Evolutionary conservation across 2,888 invertebrate species (phyloP).

Genomic region (Andrena minutula): DNA sequence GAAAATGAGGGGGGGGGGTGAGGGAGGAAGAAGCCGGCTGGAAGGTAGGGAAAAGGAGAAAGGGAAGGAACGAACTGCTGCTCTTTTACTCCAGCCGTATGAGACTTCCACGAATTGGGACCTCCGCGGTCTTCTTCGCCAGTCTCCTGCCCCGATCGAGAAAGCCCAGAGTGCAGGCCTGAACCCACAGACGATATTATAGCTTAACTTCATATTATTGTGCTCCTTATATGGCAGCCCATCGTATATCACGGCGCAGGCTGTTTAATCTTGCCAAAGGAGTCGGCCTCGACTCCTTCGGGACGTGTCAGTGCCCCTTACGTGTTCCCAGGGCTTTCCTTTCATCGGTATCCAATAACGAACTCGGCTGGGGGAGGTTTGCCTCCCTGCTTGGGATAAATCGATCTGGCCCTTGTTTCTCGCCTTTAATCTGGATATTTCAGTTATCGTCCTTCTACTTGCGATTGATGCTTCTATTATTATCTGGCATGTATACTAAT

Average conservation of each 20-base stretch:
- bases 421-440: neutral
- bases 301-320: slow-evolving; percentile 63
- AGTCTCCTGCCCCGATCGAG: slow-evolving; percentile 45
- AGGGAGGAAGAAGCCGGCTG: slow-evolving; percentile 14
- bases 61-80: slow-evolving; percentile 45
- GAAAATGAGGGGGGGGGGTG: slow-evolving; percentile 9
- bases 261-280: slow-evolving; percentile 73
- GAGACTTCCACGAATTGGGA: slow-evolving; percentile 80
- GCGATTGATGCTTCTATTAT: no score
- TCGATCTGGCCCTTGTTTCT: neutral
- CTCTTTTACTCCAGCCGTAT: slow-evolving; percentile 66
- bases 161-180: slow-evolving; percentile 45
- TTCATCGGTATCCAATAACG: slow-evolving; percentile 34
- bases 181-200: slow-evolving; percentile 71
- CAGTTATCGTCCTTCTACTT: neutral
- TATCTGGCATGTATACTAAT: no score
- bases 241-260: slow-evolving; percentile 73
- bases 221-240: slow-evolving; percentile 73
- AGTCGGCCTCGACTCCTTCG: slow-evolving; percentile 57
- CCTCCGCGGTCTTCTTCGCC: slow-evolving; percentile 72
- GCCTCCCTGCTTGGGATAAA: neutral
- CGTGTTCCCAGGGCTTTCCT: slow-evolving; percentile 43
- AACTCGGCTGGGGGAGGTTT: neutral
- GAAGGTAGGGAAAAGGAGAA: slow-evolving; percentile 45
- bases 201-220: slow-evolving; percentile 78